Evolutionary conservation across 2,113 vertebrate genomes (phyloP).

Genomic region (Triplophysa tibetana): DNA sequence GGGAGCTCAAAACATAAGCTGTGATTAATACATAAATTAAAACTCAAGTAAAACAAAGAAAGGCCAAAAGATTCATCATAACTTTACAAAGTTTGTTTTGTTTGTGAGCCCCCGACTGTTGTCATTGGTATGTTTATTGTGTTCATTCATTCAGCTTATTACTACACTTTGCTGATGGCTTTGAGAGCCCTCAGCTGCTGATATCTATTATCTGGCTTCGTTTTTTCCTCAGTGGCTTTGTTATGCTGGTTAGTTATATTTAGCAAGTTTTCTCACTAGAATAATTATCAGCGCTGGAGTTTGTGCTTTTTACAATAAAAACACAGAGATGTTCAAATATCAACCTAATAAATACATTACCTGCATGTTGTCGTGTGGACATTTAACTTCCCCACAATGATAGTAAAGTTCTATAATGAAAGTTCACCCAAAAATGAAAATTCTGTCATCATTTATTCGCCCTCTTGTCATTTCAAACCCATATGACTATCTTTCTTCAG

Average conservation of each 20-base stretch:
- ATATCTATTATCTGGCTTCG: not conserved
- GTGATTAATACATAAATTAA: not conserved
- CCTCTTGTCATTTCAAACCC: too few relatives aligned
- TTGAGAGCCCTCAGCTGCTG: constrained; percentile 22
- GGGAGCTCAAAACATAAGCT: not conserved
- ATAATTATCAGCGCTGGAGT: too few relatives aligned
- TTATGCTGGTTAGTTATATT: not conserved
- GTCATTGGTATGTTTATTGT: not conserved
- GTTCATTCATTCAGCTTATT: constrained; percentile 15
- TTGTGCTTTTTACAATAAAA: too few relatives aligned
- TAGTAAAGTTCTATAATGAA: too few relatives aligned
- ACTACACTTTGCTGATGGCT: not conserved
- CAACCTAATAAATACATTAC: not conserved
- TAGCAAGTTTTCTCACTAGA: not conserved
- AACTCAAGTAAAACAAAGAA: not conserved
- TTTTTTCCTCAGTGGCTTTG: not conserved
- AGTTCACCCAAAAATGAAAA: too few relatives aligned
- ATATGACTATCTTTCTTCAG: too few relatives aligned
- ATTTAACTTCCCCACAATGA: too few relatives aligned
- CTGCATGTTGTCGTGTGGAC: not conserved
- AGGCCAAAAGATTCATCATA: not conserved
- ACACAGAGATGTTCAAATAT: not conserved
- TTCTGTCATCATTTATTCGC: too few relatives aligned
- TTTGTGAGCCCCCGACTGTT: too few relatives aligned
- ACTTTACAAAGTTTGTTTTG: too few relatives aligned